phyloP scores from a whole-genome alignment of 2,113 vertebrate genomes.

The Platanista minor region DNA sequence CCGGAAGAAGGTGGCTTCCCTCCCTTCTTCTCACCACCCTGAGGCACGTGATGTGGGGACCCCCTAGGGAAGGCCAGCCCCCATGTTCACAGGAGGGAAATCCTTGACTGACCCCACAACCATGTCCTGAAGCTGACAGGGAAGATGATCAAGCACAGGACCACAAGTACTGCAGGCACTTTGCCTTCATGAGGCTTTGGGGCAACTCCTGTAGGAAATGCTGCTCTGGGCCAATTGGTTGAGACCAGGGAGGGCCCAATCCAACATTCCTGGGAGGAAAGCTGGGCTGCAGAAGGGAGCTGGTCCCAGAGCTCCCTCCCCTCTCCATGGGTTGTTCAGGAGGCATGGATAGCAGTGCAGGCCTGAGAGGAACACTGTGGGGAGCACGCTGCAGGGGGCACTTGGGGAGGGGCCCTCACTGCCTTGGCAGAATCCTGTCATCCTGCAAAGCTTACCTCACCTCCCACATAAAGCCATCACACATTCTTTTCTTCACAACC shows the following conservation, averaged over 20 bases:
- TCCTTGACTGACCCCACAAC: not conserved
- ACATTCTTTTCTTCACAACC: not conserved
- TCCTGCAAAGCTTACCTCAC: not conserved
- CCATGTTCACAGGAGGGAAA: not conserved
- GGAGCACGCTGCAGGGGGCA: not conserved
- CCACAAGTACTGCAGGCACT: not conserved
- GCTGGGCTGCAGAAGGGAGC: not conserved
- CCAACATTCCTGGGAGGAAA: not conserved
- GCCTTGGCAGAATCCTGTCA: not conserved
- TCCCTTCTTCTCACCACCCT: not conserved
- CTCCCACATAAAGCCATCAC: not conserved
- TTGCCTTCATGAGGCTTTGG: not conserved
- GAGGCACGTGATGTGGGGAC: not conserved
- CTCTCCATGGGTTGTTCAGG: not conserved
- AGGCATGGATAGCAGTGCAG: not conserved
- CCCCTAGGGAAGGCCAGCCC: not conserved
- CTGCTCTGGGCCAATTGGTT: not conserved
- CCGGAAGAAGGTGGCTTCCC: not conserved
- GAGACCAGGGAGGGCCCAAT: not conserved
- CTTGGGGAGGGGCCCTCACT: not conserved
- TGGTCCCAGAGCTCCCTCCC: not conserved
- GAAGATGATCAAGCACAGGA: not conserved
- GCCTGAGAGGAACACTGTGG: not conserved
- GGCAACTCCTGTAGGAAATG: not conserved
- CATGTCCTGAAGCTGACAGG: not conserved